Evolutionary conservation across 2,797 vertebrate species (phyloP), one percentile per base, ranked within the genome.

Genomic region (Phrynocephalus vlangalii): DNA sequence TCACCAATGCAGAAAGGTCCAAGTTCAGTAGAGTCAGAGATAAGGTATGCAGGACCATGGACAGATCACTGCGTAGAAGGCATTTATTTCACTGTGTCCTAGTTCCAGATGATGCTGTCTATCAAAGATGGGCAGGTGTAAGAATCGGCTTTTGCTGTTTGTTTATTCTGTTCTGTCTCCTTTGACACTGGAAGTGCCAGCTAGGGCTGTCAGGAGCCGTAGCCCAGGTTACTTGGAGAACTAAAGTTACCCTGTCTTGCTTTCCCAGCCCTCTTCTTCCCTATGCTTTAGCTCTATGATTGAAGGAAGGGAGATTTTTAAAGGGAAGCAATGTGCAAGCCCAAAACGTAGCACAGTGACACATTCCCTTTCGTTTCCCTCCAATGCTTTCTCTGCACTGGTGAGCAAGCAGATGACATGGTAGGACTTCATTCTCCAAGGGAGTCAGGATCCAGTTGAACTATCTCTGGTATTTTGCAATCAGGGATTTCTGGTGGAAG

Each of bases 41-140:
- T 10, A 82, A 50, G 8, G 15, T 24, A 56, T 79, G 67, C 77
- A 86, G 84, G 67, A 79, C 76, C 84, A 86, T 79, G 84, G 84
- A 86, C 84, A 86, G 84, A 86, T 60, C 84, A 86, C 30, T 79
- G 10, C 8, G n/a, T 38, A 3, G 6, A 79, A 79, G 66, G 30
- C 52, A 56, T 1, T 71, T 78, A n/a, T 20, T 68, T n/a, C 76
- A 71, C 33, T 30, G 8, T 4, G 1, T 44, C 24, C 6, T 82
- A 82, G 48, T 33, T 24, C n/a, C 67, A 38, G 26, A 78, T 20
- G 5, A 67, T 77, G 38, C 26, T 20, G 77, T 85, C 33, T 60
- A 73, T 18, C 52, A 79, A 18, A 50, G 1, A n/a, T 63, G 60
- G 60, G 60, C 60, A 22, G 60, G 2, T 63, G 60, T 63, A 15